These are phyloP conservation scores for Scaptomyza tumidula DNA, from an alignment of 2,888 invertebrate genomes.

Conservation along the genomic window DNA sequence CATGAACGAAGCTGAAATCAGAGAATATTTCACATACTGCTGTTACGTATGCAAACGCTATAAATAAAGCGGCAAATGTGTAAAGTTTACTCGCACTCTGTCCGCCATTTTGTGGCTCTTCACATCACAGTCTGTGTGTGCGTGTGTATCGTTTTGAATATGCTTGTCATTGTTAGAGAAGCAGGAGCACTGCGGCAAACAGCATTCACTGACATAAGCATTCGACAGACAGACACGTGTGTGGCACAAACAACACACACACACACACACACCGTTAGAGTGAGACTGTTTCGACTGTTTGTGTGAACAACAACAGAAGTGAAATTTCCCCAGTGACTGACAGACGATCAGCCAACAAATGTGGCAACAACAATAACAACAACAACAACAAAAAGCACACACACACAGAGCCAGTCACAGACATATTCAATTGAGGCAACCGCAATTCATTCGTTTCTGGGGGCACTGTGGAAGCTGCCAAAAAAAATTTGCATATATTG, in stretches of 20 bases:
- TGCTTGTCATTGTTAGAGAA: conserved; percentile 70
- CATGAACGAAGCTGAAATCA: conserved; percentile 39
- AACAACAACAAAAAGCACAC: conserved; percentile 5
- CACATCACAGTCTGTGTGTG: conserved; percentile 1
- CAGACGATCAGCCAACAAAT: conserved; percentile 67
- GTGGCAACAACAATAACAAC: conserved; percentile 40
- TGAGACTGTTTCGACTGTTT: conserved; percentile 35
- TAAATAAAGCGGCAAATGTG: conserved; percentile 74
- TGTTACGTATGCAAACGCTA: conserved; percentile 45
- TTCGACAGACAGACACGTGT: conserved; percentile 55
- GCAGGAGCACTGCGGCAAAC: conserved; percentile 58
- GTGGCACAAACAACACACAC: conserved; percentile 22
- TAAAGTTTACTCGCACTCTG: conserved; percentile 60
- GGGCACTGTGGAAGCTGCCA: conserved; percentile 43
- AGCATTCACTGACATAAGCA: conserved; percentile 59
- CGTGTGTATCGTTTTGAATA: conserved; percentile 56
- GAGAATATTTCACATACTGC: conserved; percentile 25
- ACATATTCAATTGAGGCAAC: conserved; percentile 70
- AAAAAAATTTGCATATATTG: conserved; percentile 77
- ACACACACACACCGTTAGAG: conserved; percentile 1
- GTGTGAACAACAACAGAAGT: conserved; percentile 45
- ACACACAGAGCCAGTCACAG: neutral
- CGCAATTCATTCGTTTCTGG: conserved; percentile 59
- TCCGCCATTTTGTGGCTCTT: conserved; percentile 26
- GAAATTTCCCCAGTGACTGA: conserved; percentile 79